Conservation (phyloP, 2,113 vertebrate genomes). For the Mobula birostris region DNA sequence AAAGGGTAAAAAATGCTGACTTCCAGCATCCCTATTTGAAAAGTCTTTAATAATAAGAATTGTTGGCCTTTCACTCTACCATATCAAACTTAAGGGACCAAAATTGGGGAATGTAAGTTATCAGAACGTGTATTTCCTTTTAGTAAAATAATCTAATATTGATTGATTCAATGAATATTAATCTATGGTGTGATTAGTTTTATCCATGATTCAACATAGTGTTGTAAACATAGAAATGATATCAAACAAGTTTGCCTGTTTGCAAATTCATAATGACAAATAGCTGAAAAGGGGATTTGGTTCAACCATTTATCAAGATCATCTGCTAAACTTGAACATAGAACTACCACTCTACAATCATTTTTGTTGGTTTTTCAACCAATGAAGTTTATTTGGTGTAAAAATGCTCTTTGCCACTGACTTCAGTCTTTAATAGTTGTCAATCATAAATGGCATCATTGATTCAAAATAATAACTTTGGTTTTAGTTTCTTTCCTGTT, state of each 20-base stretch:
- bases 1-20: neutral
- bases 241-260: neutral
- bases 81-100: neutral
- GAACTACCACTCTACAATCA: neutral
- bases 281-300: neutral
- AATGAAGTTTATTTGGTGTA: neutral
- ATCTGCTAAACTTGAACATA: neutral
- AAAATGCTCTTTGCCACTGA: neutral
- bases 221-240: conserved; percentile 1
- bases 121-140: neutral
- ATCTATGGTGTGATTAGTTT: no score
- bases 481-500: neutral
- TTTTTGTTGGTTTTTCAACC: neutral
- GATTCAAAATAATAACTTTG: neutral
- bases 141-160: no score
- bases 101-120: neutral
- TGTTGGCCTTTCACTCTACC: neutral
- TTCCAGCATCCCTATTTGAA: neutral
- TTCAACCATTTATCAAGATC: neutral
- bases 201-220: neutral
- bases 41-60: no score
- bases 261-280: neutral
- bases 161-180: neutral
- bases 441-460: neutral
- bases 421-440: neutral